phyloP scores from a whole-genome alignment of 2,888 invertebrate genomes.

The Ochlodes sylvanus region DNA sequence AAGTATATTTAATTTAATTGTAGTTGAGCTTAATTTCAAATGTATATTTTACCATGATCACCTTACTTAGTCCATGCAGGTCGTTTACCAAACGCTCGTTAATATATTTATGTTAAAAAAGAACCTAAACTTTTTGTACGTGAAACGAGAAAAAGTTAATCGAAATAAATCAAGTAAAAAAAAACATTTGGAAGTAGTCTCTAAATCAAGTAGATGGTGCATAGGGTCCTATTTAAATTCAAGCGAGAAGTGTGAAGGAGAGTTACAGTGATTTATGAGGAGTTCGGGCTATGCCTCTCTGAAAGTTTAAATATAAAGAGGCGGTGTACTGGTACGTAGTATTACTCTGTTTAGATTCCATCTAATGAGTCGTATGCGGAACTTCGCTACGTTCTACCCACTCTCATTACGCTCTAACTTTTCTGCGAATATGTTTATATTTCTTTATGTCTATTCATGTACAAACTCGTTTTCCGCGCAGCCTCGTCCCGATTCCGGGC shows the following conservation, averaged over 20 bases:
- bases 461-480: slow-evolving; percentile 36
- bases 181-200: slow-evolving; percentile 60
- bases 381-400: slow-evolving; percentile 24
- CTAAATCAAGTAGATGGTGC: slow-evolving; percentile 73
- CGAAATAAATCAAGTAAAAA: slow-evolving; percentile 52
- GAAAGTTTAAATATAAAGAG: slow-evolving; percentile 76
- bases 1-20: no score
- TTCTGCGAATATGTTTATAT: slow-evolving; percentile 36
- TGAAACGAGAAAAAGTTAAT: slow-evolving; percentile 10
- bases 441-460: slow-evolving; percentile 38
- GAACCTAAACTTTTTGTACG: neutral
- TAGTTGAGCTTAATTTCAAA: no score
- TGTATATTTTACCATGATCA: no score
- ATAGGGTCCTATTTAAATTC: slow-evolving; percentile 78
- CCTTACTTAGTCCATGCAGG: no score
- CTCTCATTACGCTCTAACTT: slow-evolving; percentile 35
- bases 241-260: slow-evolving; percentile 75
- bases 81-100: neutral
- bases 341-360: slow-evolving; percentile 23
- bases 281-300: slow-evolving; percentile 65
- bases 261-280: slow-evolving; percentile 73
- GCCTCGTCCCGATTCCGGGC: slow-evolving; percentile 35
- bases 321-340: slow-evolving; percentile 47
- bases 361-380: slow-evolving; percentile 42
- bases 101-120: neutral